Conservation (phyloP, 64 coral and sea anemone species). For the Trachythela sp. region DNA sequence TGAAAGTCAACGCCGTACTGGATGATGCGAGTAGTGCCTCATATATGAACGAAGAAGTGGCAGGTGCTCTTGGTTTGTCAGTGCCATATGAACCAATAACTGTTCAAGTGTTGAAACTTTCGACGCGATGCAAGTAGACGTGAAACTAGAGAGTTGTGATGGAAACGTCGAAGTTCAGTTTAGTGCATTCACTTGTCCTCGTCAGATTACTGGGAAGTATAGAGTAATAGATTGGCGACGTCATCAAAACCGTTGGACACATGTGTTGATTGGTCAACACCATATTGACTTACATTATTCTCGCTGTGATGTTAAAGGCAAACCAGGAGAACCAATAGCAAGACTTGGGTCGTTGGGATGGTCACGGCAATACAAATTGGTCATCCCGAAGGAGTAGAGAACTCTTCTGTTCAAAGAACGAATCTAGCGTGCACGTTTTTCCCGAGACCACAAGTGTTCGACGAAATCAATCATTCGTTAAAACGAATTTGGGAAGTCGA, state of each 20-base stretch:
- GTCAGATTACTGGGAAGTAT: background rate
- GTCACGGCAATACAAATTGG: slow-evolving; percentile 35
- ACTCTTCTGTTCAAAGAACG: background rate
- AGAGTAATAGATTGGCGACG: background rate
- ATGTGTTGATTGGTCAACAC: slow-evolving; percentile 6
- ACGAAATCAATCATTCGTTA: slow-evolving; percentile 27
- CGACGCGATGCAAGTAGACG: background rate
- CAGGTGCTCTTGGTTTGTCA: background rate
- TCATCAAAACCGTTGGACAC: background rate
- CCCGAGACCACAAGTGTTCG: background rate
- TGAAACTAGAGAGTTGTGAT: background rate
- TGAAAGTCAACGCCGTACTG: background rate
- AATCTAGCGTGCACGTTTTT: slow-evolving; percentile 35
- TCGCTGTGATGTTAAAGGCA: slow-evolving; percentile 32
- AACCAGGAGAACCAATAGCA: slow-evolving; percentile 21
- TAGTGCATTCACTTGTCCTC: background rate
- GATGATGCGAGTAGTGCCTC: slow-evolving; percentile 12
- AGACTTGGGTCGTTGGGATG: slow-evolving; percentile 33
- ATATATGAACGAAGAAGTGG: slow-evolving; percentile 17
- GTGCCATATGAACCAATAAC: background rate
- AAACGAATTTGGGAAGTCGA: slow-evolving; percentile 43
- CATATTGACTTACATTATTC: slow-evolving; percentile 10
- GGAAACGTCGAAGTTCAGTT: background rate
- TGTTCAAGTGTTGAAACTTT: background rate
- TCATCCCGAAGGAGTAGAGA: background rate